A percentile compares a stretch with the other conserved stretches of the same genome.
phyloP scores from a whole-genome alignment of 2,888 invertebrate species.

The Capitulum mitella region DNA sequence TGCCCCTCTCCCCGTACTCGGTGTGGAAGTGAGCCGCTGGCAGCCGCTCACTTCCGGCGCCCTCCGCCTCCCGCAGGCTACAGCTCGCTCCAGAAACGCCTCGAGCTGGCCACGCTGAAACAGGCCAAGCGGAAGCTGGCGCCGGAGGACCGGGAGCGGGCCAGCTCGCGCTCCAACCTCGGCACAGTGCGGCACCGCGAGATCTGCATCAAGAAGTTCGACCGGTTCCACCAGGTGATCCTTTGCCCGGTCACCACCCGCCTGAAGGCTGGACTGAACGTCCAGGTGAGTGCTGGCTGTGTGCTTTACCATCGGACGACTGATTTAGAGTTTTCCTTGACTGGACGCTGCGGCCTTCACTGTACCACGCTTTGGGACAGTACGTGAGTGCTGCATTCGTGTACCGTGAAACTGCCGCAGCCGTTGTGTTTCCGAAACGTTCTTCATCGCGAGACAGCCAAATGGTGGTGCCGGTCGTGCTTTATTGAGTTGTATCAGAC shows the following conservation, averaged over 20 bases:
- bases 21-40: no score
- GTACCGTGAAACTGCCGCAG: no score
- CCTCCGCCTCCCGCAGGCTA: neutral
- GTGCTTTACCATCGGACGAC: no score
- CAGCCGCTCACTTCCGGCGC: neutral
- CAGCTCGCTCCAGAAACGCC: neutral
- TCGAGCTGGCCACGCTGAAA: slow-evolving; percentile 16
- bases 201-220: slow-evolving; percentile 53
- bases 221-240: slow-evolving; percentile 57
- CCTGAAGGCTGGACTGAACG: slow-evolving; percentile 55
- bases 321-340: no score
- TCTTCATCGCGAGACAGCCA: no score
- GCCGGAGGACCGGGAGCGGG: neutral
- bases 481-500: no score
- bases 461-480: no score
- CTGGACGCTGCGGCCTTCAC: no score
- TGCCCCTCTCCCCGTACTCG: no score
- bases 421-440: no score
- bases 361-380: no score
- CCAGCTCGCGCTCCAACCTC: slow-evolving; percentile 21
- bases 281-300: slow-evolving; percentile 53
- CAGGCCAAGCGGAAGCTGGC: neutral
- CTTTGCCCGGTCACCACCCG: slow-evolving; percentile 54
- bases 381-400: no score
- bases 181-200: slow-evolving; percentile 46